These are phyloP conservation scores for Globodera ellingtonae DNA, from an alignment of 1,140 invertebrate genomes.

Conservation along the genomic window DNA sequence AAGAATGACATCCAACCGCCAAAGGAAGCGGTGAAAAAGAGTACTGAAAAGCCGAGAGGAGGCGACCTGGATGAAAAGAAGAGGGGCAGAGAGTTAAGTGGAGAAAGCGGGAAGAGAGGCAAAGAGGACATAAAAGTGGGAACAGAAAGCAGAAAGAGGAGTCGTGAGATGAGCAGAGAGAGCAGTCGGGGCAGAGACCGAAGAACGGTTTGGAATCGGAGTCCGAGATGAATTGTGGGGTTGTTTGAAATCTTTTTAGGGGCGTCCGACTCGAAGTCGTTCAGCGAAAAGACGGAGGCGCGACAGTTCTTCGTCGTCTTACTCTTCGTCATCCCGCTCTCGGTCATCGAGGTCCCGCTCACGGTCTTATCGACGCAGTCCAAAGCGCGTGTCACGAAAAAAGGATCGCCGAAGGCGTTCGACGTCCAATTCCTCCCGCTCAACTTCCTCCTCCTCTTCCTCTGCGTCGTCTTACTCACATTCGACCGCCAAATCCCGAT, in stretches of 20 bases:
- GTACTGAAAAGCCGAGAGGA: neutral
- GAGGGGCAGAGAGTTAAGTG: neutral
- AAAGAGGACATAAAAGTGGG: slow-evolving; percentile 1
- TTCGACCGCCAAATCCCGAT: slow-evolving; percentile 4
- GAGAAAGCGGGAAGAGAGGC: neutral
- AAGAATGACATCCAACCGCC: slow-evolving; percentile 11
- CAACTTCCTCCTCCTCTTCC: neutral
- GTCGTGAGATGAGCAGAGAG: neutral
- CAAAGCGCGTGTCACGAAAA: neutral
- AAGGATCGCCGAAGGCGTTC: neutral
- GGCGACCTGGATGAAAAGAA: neutral
- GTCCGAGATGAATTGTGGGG: neutral
- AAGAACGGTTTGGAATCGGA: neutral
- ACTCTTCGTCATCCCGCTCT: neutral
- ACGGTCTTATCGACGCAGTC: neutral
- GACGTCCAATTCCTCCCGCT: slow-evolving; percentile 7
- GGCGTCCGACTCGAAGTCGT: neutral
- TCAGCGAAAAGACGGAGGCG: neutral
- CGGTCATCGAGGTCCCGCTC: neutral
- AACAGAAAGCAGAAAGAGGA: slow-evolving; percentile 16
- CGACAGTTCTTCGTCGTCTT: neutral
- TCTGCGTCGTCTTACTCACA: slow-evolving; percentile 8
- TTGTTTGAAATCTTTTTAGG: neutral
- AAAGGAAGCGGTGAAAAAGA: slow-evolving; percentile 15
- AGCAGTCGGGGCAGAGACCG: neutral